Evolutionary conservation across 2,113 vertebrate species (phyloP), one percentile per base, ranked within the genome.

Genomic region (Tiliqua scincoides): DNA sequence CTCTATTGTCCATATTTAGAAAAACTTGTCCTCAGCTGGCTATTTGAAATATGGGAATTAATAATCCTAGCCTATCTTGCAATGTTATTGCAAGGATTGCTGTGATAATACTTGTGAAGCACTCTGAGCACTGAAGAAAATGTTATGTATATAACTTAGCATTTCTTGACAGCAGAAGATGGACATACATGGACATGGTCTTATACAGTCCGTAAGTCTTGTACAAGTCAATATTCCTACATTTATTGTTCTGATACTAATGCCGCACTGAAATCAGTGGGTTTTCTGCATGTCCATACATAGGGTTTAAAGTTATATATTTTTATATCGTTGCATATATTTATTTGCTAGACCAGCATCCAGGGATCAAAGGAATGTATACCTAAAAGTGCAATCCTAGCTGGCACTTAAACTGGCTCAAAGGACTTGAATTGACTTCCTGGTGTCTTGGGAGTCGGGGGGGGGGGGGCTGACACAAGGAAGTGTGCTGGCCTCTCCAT

Each of bases 221-320:
- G 90, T 90, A 89, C 89, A 91, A 91, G 86, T 91, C 48, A 25
- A 15, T 61, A 87, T n/a, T 83, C 84, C 10, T 68, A 2, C 30
- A 82, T 15, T 48, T 3, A 48, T 48, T 17, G 17, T 23, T 68
- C 8, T 25, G 30, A 32, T 32, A 30, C 6, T 32, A 54, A 82
- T 12, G 79, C 43, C 32, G 30, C 48, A 57, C 9, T 59, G 14
- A 59, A 83, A 71, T 83, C 52, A 71, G 2, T 70, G n/a, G n/a
- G 65, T 57, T 18, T 70, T 52, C 21, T 79, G 23, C 14, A n/a
- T 27, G 43, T 54, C 25, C 21, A 54, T 32, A 10, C 35, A 52
- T 52, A 52, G 23, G 6, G 37, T 25, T 70, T 54, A n/a, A 71
- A 37, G 11, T 3, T 21, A 59, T 23, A 72, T 72, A 32, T 59